These are phyloP conservation scores for Pogona vitticeps DNA, from an alignment of 2,113 vertebrate species.

Conservation along the genomic window DNA sequence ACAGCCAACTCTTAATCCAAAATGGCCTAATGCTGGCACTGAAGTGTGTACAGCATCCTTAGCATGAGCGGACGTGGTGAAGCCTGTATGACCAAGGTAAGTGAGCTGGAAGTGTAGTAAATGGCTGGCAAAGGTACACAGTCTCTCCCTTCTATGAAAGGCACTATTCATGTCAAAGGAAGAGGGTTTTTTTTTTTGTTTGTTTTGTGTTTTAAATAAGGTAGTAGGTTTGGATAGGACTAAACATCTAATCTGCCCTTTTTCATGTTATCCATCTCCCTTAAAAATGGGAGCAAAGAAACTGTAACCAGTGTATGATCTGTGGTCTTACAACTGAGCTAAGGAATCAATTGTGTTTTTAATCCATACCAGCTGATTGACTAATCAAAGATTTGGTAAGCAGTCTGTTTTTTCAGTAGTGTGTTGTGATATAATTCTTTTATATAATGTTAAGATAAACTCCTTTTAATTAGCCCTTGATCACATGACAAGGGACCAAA, in stretches of 20 bases:
- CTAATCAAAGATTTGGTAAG: background rate
- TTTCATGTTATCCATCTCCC: background rate
- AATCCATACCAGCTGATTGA: background rate
- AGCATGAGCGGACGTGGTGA: background rate
- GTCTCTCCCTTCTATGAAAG: slow-evolving; percentile 29
- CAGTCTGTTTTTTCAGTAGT: background rate
- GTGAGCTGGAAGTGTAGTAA: background rate
- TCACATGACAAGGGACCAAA: background rate
- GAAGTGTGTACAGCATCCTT: background rate
- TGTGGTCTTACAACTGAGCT: background rate
- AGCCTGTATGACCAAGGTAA: background rate
- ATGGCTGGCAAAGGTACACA: slow-evolving; percentile 4
- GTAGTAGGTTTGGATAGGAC: slow-evolving; percentile 4
- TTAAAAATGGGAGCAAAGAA: background rate
- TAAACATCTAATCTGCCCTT: background rate
- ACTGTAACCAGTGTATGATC: background rate
- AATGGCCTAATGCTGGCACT: slow-evolving; percentile 3
- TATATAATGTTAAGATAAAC: background rate
- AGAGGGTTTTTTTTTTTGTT: background rate
- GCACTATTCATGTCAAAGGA: background rate
- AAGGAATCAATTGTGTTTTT: background rate
- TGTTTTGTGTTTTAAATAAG: background rate
- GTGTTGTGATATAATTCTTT: background rate
- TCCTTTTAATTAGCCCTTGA: background rate
- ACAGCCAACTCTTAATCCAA: background rate